Evolutionary conservation across 2,888 invertebrate species (phyloP).

Genomic region (Toxonevra muliebris): DNA sequence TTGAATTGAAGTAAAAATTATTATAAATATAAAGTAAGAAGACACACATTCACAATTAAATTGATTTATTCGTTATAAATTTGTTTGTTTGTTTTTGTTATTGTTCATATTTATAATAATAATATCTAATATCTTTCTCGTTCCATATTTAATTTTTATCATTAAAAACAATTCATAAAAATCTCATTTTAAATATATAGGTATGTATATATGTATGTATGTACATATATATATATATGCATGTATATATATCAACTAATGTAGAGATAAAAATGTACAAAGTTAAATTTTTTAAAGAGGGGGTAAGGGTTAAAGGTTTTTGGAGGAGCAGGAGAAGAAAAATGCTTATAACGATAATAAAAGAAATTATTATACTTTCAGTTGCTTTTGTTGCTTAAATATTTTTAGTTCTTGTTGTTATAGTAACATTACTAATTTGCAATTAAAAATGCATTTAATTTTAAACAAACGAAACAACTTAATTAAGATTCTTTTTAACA

Average conservation of each 20-base stretch:
- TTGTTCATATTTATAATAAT: not conserved
- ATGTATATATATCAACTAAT: slow-evolving; percentile 8
- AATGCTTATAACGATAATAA: no score
- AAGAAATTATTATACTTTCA: no score
- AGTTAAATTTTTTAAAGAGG: not conserved
- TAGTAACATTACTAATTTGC: no score
- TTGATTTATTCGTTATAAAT: slow-evolving; percentile 48
- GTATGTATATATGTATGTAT: slow-evolving; percentile 11
- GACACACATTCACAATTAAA: slow-evolving; percentile 50
- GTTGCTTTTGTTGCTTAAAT: no score
- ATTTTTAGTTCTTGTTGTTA: no score
- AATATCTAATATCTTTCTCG: not conserved
- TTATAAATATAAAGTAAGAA: slow-evolving; percentile 34
- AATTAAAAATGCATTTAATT: no score
- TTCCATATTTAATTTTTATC: not conserved
- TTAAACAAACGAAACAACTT: no score
- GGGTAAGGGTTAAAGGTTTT: no score
- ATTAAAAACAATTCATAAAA: slow-evolving; percentile 22
- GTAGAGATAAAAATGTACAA: slow-evolving; percentile 8
- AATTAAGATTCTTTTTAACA: no score
- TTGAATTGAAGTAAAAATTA: slow-evolving; percentile 3
- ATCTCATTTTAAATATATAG: slow-evolving; percentile 10
- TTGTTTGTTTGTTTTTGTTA: slow-evolving; percentile 24
- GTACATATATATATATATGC: slow-evolving; percentile 1
- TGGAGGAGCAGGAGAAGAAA: no score